Conservation (phyloP, 2,113 vertebrate species). For the Odocoileus hemionus region DNA sequence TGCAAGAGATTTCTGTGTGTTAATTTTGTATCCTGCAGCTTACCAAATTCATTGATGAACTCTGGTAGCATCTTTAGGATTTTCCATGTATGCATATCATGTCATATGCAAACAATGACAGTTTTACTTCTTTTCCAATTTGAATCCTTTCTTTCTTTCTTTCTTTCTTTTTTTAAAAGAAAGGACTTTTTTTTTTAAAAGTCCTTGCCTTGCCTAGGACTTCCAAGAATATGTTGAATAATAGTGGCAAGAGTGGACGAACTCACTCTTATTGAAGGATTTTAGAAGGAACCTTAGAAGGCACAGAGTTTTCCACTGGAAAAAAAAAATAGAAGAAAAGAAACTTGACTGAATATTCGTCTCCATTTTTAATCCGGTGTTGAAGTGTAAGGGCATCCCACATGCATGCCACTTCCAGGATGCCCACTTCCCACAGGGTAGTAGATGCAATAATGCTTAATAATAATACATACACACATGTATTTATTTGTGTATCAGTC, state of each 20-base stretch:
- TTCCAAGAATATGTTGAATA: not conserved
- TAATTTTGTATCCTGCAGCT: not conserved
- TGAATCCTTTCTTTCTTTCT: not conserved
- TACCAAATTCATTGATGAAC: not conserved
- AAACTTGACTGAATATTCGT: not conserved
- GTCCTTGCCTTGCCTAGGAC: not conserved
- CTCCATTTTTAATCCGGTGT: not conserved
- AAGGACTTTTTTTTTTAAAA: too few relatives aligned
- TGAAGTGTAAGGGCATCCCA: not conserved
- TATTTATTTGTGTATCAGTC: not conserved
- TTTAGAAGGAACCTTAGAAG: not conserved
- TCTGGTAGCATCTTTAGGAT: not conserved
- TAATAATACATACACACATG: not conserved
- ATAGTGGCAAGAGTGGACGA: not conserved
- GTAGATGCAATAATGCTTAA: not conserved
- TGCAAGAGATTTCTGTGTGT: not conserved
- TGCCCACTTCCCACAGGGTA: not conserved
- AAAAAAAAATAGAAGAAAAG: not conserved
- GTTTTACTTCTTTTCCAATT: not conserved
- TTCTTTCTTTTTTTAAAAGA: not conserved
- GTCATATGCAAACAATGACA: not conserved
- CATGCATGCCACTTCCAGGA: not conserved
- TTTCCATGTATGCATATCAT: not conserved
- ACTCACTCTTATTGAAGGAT: not conserved
- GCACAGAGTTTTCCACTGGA: not conserved